Evolutionary conservation across 2,113 vertebrate species (phyloP).

Genomic region (Dendrocopos noguchii): DNA sequence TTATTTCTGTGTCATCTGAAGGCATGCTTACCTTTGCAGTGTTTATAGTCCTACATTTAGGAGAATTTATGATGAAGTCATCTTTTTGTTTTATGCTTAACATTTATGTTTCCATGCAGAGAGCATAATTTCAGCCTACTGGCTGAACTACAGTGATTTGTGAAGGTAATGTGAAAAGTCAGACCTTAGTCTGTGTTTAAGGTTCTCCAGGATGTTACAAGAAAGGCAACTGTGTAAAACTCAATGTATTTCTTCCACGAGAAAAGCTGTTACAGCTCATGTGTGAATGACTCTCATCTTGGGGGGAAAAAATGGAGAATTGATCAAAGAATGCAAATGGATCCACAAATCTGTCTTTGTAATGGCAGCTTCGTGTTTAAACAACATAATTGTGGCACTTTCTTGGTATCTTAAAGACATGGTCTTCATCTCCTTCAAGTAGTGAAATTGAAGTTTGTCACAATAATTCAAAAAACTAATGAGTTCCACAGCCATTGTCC

Average conservation of each 20-base stretch:
- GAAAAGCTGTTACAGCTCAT: not conserved
- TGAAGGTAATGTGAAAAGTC: not conserved
- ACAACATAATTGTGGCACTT: not conserved
- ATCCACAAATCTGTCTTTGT: not conserved
- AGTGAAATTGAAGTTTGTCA: slow-evolving; percentile 10
- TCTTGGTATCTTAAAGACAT: not conserved
- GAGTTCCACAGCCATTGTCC: not conserved
- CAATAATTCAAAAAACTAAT: not conserved
- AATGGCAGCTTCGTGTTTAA: not conserved
- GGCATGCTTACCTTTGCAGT: not conserved
- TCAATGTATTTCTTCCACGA: not conserved
- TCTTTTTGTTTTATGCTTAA: not conserved
- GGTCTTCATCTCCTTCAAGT: not conserved
- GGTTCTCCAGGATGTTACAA: not conserved
- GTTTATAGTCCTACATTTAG: not conserved
- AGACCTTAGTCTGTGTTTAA: not conserved
- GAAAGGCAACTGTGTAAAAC: not conserved
- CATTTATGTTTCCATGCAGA: not conserved
- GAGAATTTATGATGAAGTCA: not conserved
- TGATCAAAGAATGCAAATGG: not conserved
- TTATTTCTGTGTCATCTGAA: not conserved
- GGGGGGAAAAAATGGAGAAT: not conserved
- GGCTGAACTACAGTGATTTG: not conserved
- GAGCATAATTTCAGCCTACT: not conserved
- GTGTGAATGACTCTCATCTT: not conserved